Evolutionary conservation across 2,797 vertebrate genomes (phyloP), one percentile per base, ranked within the genome.

Genomic region (Galago senegalensis): DNA sequence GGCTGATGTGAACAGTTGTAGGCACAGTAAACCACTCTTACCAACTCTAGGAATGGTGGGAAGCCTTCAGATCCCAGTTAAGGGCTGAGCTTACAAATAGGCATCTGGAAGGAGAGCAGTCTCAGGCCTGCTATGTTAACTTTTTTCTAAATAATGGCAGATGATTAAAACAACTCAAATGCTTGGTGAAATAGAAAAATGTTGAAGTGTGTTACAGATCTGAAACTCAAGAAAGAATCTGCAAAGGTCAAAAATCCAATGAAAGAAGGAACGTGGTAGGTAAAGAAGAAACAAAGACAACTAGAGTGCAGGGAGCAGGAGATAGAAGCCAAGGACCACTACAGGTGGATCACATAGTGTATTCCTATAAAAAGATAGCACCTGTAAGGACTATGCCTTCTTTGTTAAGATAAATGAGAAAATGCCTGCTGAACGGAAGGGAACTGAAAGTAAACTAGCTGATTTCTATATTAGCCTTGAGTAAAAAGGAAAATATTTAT

Each of bases 81-180:
- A 72, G 16, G 40, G 34, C 5, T 67, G 31, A 46, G 16, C 18
- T 79, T 80, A 70, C 34, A 72, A 84, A 86, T 0, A 72, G 43
- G 21, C 16, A 23, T 87, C 80, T 73, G 60, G 49, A 80, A 85
- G 21, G 23, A 25, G 46, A 23, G 34, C 4, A 40, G 20, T 21
- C 40, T 77, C 29, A 12, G 10, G 2, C 5, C 67, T 88, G 63
- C 12, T 27, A 16, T 37, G 17, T 34, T 60, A 73, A 83, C n/a
- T 82, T 9, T 67, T 83, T 77, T 87, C 12, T 87, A n/a, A 16
- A 63, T 34, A 49, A 63, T 18, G 65, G 16, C 43, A 84, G 49
- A 21, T 37, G 67, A 85, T 63, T 84, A n/a, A 79, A 93, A 82
- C 34, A 88, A 81, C 63, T 31, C 23, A 75, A 95, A 83, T 80